Conservation (phyloP, 2,888 invertebrate genomes). For the Cataglyphis livida region DNA sequence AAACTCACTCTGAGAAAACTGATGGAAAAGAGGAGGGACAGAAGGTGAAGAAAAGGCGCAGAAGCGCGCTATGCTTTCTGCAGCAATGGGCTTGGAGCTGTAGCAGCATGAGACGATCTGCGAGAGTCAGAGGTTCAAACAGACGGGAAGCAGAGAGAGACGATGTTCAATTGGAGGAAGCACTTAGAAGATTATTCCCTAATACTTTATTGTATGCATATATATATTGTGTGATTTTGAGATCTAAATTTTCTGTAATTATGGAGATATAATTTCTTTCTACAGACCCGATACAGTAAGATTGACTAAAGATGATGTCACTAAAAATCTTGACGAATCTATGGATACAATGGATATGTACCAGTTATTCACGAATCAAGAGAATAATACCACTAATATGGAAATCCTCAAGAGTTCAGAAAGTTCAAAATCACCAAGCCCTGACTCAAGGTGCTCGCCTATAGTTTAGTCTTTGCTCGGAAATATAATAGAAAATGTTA, state of each 20-base stretch:
- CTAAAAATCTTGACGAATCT: slow-evolving; percentile 87
- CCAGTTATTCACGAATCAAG: slow-evolving; percentile 87
- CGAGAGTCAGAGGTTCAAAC: slow-evolving; percentile 85
- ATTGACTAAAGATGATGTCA: slow-evolving; percentile 85
- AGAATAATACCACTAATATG: slow-evolving; percentile 74
- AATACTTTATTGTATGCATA: slow-evolving; percentile 86
- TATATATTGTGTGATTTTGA: slow-evolving; percentile 13
- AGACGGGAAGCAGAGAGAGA: slow-evolving; percentile 88
- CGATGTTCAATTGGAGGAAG: slow-evolving; percentile 89
- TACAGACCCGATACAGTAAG: slow-evolving; percentile 82
- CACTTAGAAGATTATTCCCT: slow-evolving; percentile 90
- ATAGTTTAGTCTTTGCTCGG: background rate
- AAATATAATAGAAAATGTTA: background rate
- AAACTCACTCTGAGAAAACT: slow-evolving; percentile 80
- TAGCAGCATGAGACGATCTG: slow-evolving; percentile 83
- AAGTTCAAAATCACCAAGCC: slow-evolving; percentile 81
- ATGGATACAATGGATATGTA: slow-evolving; percentile 89
- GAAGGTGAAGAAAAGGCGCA: slow-evolving; percentile 88
- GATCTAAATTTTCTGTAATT: slow-evolving; percentile 9
- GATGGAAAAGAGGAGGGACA: slow-evolving; percentile 86
- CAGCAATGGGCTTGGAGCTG: slow-evolving; percentile 93
- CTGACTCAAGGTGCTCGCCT: slow-evolving; percentile 71
- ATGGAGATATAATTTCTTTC: slow-evolving; percentile 29
- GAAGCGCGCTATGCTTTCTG: slow-evolving; percentile 90
- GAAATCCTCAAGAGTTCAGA: slow-evolving; percentile 79